Conservation (phyloP, 1,140 invertebrate species). For the Nilaparvata lugens region DNA sequence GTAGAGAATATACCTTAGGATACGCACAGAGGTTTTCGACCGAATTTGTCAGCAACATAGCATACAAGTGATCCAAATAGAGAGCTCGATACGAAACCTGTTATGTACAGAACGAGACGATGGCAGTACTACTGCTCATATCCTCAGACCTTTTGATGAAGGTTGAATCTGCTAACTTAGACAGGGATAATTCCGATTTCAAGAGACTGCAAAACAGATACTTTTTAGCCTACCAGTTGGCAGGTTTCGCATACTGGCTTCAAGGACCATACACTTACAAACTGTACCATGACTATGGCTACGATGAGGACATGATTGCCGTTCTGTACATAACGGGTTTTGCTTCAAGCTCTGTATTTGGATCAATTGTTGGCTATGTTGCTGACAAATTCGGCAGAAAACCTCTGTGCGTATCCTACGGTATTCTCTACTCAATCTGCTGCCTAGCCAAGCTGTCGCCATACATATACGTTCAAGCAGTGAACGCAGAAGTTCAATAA, state of each 20-base stretch:
- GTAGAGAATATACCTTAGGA: slow-evolving; percentile 52
- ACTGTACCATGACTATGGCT: slow-evolving; percentile 56
- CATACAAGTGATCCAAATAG: slow-evolving; percentile 49
- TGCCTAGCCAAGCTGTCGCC: slow-evolving; percentile 45
- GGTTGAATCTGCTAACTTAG: background rate
- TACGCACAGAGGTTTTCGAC: slow-evolving; percentile 41
- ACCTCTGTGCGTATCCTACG: slow-evolving; percentile 45
- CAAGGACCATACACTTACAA: slow-evolving; percentile 65
- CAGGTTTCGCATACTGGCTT: slow-evolving; percentile 59
- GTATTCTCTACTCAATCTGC: slow-evolving; percentile 49
- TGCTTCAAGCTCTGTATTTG: slow-evolving; percentile 53
- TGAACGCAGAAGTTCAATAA: too few species aligned
- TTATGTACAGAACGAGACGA: slow-evolving; percentile 45
- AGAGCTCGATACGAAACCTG: slow-evolving; percentile 56
- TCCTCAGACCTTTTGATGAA: too few species aligned
- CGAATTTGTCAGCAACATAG: slow-evolving; percentile 51
- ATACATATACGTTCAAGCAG: slow-evolving; percentile 35
- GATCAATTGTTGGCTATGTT: slow-evolving; percentile 43
- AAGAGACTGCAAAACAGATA: slow-evolving; percentile 45
- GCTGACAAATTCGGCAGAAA: slow-evolving; percentile 52
- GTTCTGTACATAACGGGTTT: slow-evolving; percentile 56
- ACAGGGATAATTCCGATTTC: slow-evolving; percentile 14
- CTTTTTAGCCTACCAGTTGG: slow-evolving; percentile 50
- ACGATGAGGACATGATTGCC: slow-evolving; percentile 50
- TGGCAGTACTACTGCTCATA: too few species aligned